A percentile compares a stretch with the other conserved stretches of the same genome.
These are phyloP conservation scores for Hoplodrina blanda DNA, from an alignment of 2,888 invertebrate species.

Conservation along the genomic window DNA sequence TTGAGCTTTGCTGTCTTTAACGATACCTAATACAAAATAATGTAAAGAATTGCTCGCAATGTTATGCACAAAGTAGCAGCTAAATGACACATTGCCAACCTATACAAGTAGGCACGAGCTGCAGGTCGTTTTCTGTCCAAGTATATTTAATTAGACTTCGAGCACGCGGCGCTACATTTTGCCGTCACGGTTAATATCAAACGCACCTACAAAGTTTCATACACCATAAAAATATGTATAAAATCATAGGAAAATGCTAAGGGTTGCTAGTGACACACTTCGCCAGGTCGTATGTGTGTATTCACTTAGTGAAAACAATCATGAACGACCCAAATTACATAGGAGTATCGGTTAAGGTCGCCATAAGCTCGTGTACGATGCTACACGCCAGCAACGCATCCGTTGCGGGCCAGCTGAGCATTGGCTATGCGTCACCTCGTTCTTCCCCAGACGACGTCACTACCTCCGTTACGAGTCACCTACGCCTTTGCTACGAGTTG, in stretches of 20 bases:
- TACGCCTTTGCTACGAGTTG: too few species aligned
- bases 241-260: neutral
- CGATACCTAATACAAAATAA: neutral
- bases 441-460: neutral
- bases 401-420: neutral
- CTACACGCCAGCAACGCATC: too few species aligned
- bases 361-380: too few species aligned
- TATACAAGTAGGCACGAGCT: slow-evolving; percentile 14
- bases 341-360: too few species aligned
- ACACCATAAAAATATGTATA: neutral
- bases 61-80: neutral
- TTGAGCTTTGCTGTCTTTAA: neutral
- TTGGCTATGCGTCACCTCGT: neutral
- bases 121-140: neutral
- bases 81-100: slow-evolving; percentile 11
- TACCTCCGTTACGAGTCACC: too few species aligned
- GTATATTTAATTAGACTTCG: neutral
- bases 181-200: neutral
- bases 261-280: slow-evolving; percentile 6
- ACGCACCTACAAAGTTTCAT: neutral
- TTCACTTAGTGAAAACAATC: neutral
- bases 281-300: neutral
- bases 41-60: neutral
- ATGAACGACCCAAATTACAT: too few species aligned
- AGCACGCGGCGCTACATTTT: neutral